Evolutionary conservation across 2,888 invertebrate genomes (phyloP), one percentile per base, ranked within the genome.

Genomic region (Cyaniris semiargus): DNA sequence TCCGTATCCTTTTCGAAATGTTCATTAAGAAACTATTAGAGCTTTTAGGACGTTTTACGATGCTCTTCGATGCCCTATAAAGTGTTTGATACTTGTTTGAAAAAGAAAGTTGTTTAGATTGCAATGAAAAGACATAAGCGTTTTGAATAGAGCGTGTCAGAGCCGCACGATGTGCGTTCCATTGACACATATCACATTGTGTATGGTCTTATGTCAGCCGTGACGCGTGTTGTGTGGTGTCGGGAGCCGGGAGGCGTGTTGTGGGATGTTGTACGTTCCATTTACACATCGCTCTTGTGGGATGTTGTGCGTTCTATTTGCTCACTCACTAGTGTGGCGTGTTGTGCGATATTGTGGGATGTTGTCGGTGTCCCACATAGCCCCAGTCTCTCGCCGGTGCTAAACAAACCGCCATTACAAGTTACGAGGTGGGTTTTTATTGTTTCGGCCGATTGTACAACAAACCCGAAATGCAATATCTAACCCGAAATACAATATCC

Each of bases 81-180:
- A 53, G 53, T 53, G 18, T 53, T 18, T 18, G 5, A 21, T 60
- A 60, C 60, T 60, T 60, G 60, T 60, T 60, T 60, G 10, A 60
- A 60, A 60, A 60, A 60, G 60, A 60, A 60, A 23, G 60, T 60
- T 60, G 60, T 60, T 60, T 58, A 58, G n/a, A 58, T 21, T 1
- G 23, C 13, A 23, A 23, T 60, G 60, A 60, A 60, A 60, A 60
- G 10, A 23, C 60, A 10, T 60, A 60, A 58, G 60, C 23, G 23
- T 60, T n/a, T 23, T 60, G 60, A 60, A 60, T 60, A 23, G 23
- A 60, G 60, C 23, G 60, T 23, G 10, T 60, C 4, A 58, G 21
- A 8, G 58, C 2, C 60, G 60, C 13, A 4, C 0, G 60, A 60
- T 23, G 58, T 58, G 21, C 58, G 58, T 58, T 58, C 58, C 21